Base-by-base conservation (phyloP, 1,140 invertebrate species). In the Lordiphosa collinella region DNA sequence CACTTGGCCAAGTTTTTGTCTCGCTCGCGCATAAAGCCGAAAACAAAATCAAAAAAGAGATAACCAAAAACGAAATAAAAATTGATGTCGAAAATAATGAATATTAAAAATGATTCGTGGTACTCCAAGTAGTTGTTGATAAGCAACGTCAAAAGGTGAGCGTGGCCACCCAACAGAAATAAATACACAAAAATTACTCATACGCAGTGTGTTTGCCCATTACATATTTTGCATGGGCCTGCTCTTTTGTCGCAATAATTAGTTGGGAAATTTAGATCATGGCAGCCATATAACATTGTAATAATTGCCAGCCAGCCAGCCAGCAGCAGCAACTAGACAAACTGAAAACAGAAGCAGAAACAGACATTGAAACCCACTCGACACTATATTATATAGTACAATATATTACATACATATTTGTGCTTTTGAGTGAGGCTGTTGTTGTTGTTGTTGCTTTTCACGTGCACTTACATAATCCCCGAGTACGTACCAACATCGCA, bases 1-100 rank as follows among this genome's bases (percentile, higher is more conserved):
- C 84, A 87, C 84, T 87, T 87, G 84, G 73, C 84, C 84, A 87
- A 87, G 63, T 87, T 87, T 87, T 86, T 86, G 64, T 86, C 76
- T 62, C 75, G 40, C 54, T 86, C 52, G n/a, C 48, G 18, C 56
- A 55, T 32, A 54, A 31, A 43, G 29, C 50, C 54, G 32, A 65
- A 74, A 63, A 49, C 36, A 31, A 40, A 7, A 32, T 31, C 8
- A 29, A 35, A 44, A 44, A 58, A 34, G 36, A 46, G 52, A 55
- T 52, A 60, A 43, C 12, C n/a, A 63, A 25, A 57, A 25, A 52
- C 11, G 18, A 37, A 14, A 32, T 25, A 51, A 38, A 18, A 51
- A 51, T 36, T 13, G 22, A 31, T 51, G 38, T 38, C 38, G 22
- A 36, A 37, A 49, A 41, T 22, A n/a, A 41, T 11, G n/a, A 43